Evolutionary conservation across 2,113 vertebrate genomes (phyloP).

Genomic region (Sander vitreus): DNA sequence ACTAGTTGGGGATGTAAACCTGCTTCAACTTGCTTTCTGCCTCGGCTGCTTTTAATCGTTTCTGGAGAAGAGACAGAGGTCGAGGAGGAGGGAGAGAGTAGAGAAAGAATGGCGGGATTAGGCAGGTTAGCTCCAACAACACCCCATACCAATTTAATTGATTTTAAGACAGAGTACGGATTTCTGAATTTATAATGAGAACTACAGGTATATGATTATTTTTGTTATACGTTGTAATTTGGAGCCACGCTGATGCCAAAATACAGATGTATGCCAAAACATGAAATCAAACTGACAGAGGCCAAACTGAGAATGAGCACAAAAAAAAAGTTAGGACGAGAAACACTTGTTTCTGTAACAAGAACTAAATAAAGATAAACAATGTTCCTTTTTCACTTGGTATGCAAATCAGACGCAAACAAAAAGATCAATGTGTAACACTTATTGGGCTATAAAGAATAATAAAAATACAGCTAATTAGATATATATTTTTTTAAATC

Average conservation of each 20-base stretch:
- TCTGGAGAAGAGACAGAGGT: slow-evolving; percentile 73
- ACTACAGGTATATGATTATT: background rate
- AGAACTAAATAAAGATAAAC: background rate
- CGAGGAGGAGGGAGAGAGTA: background rate
- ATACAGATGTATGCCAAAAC: background rate
- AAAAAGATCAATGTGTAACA: background rate
- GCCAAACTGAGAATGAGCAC: background rate
- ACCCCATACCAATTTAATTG: background rate
- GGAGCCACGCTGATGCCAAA: background rate
- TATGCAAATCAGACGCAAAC: background rate
- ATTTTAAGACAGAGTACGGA: background rate
- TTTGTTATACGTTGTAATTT: background rate
- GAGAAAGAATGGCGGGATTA: slow-evolving; percentile 1
- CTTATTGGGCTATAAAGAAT: background rate
- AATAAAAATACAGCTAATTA: background rate
- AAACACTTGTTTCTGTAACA: background rate
- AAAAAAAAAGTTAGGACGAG: background rate
- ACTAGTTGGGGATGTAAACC: slow-evolving; percentile 89
- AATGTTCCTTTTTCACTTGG: background rate
- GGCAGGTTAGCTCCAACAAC: background rate
- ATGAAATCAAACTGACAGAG: background rate
- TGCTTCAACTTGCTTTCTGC: slow-evolving; percentile 88
- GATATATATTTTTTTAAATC: too few relatives aligned
- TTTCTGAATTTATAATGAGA: background rate
- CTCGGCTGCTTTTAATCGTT: slow-evolving; percentile 88